These are phyloP conservation scores for Lepidocolaptes lacrymiger DNA, from an alignment of 2,797 vertebrate species.

Conservation along the genomic window DNA sequence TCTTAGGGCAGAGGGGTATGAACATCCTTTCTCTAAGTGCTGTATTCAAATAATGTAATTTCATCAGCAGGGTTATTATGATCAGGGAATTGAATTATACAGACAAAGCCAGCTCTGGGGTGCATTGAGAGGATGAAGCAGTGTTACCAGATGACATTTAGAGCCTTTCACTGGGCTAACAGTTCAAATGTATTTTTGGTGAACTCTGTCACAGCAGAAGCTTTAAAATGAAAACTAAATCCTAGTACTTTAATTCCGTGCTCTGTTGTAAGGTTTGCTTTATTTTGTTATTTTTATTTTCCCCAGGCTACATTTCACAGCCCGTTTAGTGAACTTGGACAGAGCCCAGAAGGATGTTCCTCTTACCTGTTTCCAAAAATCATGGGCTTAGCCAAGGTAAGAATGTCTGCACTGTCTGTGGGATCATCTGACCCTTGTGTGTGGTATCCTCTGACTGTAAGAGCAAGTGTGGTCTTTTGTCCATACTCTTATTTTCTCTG, in stretches of 20 bases:
- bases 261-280: background rate
- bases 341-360: conserved; percentile 91
- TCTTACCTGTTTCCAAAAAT: conserved; percentile 92
- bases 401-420: background rate
- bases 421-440: background rate
- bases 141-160: background rate
- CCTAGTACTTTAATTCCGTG: background rate
- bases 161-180: background rate
- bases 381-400: conserved; percentile 90
- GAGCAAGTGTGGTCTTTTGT: background rate
- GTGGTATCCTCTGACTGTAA: background rate
- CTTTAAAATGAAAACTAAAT: background rate
- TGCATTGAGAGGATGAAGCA: background rate
- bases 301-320: conserved; percentile 89
- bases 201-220: background rate
- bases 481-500: background rate
- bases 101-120: background rate
- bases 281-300: background rate
- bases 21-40: background rate
- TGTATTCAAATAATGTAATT: background rate
- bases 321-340: conserved; percentile 89
- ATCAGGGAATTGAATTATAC: background rate
- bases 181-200: background rate
- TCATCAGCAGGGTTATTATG: background rate
- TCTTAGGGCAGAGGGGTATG: background rate